A percentile compares a stretch with the other conserved stretches of the same genome.
phyloP scores from a whole-genome alignment of 2,113 vertebrate genomes.

The Dipodomys spectabilis region DNA sequence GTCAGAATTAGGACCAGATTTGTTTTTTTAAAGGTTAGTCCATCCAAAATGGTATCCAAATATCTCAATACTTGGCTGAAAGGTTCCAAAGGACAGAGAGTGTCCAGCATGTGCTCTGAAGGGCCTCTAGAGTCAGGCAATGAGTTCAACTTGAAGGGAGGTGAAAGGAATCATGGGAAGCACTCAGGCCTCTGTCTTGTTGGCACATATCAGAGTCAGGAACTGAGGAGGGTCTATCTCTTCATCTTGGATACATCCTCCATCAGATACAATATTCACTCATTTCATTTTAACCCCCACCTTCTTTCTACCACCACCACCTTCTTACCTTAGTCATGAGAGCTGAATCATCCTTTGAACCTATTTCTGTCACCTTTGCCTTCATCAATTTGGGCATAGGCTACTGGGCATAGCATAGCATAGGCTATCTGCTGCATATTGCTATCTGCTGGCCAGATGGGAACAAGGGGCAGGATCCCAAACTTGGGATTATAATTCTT shows the following conservation, averaged over 20 bases:
- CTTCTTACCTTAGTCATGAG: constrained; percentile 83
- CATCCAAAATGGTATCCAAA: not conserved
- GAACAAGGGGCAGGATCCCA: not conserved
- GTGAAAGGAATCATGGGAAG: not conserved
- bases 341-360: constrained; percentile 85
- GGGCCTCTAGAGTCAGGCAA: not conserved
- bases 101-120: not conserved
- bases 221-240: not conserved
- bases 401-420: constrained; percentile 74
- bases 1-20: not conserved
- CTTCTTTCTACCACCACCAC: constrained; percentile 31
- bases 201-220: not conserved
- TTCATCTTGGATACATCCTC: constrained; percentile 58
- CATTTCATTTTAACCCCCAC: constrained; percentile 75
- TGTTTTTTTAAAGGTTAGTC: not conserved
- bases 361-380: constrained; percentile 82
- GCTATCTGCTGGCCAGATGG: constrained; percentile 78
- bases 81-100: not conserved
- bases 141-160: not conserved
- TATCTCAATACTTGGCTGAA: not conserved
- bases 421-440: not conserved
- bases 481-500: constrained; percentile 70
- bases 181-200: not conserved
- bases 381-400: constrained; percentile 80
- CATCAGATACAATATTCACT: constrained; percentile 81